phyloP scores from a whole-genome alignment of 2,888 invertebrate species.

The Temnothorax unifasciatus region DNA sequence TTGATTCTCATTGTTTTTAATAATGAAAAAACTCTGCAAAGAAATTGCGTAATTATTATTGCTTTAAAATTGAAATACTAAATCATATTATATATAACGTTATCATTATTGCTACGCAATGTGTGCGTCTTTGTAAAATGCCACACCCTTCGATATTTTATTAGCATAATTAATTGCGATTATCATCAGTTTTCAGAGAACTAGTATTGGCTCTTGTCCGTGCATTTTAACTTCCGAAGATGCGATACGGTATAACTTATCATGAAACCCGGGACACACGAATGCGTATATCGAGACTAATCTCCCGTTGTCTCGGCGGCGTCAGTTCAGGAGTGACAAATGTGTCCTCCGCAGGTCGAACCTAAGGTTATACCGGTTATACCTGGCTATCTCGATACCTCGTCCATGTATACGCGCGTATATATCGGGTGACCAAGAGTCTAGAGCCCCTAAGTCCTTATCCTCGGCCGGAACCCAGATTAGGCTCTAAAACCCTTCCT shows the following conservation, averaged over 20 bases:
- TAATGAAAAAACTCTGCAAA: not conserved
- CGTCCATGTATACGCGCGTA: slow-evolving; percentile 44
- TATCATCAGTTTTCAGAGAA: not conserved
- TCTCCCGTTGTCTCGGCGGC: slow-evolving; percentile 78
- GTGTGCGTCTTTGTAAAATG: not conserved
- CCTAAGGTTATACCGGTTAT: slow-evolving; percentile 72
- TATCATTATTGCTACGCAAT: not conserved
- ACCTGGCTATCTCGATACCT: slow-evolving; percentile 72
- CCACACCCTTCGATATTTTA: not conserved
- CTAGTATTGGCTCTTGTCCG: not conserved
- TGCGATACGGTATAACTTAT: slow-evolving; percentile 57
- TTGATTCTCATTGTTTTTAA: not conserved
- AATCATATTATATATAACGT: not conserved
- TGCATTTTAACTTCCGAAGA: slow-evolving; percentile 21
- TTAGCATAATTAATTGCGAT: slow-evolving; percentile 8
- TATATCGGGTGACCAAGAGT: slow-evolving; percentile 67
- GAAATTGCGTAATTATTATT: no score
- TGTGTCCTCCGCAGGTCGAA: slow-evolving; percentile 71
- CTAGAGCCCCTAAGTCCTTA: slow-evolving; percentile 71
- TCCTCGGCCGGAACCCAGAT: slow-evolving; percentile 77
- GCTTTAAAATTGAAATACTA: not conserved
- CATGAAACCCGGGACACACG: slow-evolving; percentile 68
- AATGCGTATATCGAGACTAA: slow-evolving; percentile 76
- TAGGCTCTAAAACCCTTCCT: slow-evolving; percentile 80
- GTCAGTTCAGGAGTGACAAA: slow-evolving; percentile 80